Conservation (phyloP, 2,797 vertebrate species). For the Nannoperca australis region DNA sequence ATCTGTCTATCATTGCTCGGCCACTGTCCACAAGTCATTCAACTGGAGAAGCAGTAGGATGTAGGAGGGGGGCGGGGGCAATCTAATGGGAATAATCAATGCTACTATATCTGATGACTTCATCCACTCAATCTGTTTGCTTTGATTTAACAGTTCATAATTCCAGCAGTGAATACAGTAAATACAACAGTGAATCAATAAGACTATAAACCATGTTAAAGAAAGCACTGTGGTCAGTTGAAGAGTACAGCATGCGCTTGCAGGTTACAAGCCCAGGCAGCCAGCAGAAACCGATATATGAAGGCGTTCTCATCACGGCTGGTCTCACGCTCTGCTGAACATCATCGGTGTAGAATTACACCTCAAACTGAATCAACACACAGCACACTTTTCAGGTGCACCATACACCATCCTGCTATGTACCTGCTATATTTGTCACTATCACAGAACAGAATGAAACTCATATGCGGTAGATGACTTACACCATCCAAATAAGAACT, state of each 20-base stretch:
- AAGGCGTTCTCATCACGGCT: slow-evolving; percentile 57
- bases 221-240: slow-evolving; percentile 59
- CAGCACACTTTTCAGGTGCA: slow-evolving; percentile 30
- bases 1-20: slow-evolving; percentile 70
- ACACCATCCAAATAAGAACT: slow-evolving; percentile 52
- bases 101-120: slow-evolving; percentile 72
- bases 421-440: slow-evolving; percentile 52
- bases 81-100: slow-evolving; percentile 75
- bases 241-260: slow-evolving; percentile 36
- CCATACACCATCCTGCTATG: slow-evolving; percentile 36
- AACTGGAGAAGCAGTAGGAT: slow-evolving; percentile 44
- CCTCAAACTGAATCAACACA: slow-evolving; percentile 64
- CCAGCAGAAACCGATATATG: slow-evolving; percentile 52
- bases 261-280: slow-evolving; percentile 38
- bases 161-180: slow-evolving; percentile 66
- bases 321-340: slow-evolving; percentile 70
- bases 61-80: no score
- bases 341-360: slow-evolving; percentile 73
- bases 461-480: slow-evolving; percentile 42
- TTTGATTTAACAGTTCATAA: slow-evolving; percentile 74
- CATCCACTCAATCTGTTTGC: slow-evolving; percentile 64
- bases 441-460: slow-evolving; percentile 58
- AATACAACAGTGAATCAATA: slow-evolving; percentile 72
- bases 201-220: slow-evolving; percentile 51
- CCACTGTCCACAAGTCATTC: slow-evolving; percentile 70